Base-by-base conservation (phyloP, 2,797 vertebrate species). In the Sibirionetta formosa region DNA sequence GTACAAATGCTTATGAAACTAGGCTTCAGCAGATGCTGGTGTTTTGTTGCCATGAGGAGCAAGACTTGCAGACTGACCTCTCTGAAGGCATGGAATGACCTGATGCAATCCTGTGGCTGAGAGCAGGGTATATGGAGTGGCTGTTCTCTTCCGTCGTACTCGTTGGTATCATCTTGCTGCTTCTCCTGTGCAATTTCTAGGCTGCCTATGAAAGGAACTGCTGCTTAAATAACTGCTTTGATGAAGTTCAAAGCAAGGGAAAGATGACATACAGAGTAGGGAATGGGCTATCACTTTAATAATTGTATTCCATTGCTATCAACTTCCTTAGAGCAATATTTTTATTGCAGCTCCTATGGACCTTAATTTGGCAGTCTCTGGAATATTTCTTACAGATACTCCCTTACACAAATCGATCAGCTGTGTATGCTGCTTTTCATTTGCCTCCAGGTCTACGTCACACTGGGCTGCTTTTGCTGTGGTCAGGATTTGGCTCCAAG, bases 401-500 rank as follows among this genome's bases (percentile, higher is more conserved):
- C 53, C 36, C 13, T 80, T 75, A 17, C 9, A 33, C 33, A 40
- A 82, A 58, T 75, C 1, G 1, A 58, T 88, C 58, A 65, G 2
- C 33, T 69, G 7, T 53, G 85, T 31, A 36, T 60, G 16, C 27
- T 56, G 69, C 78, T 76, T 90, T 82, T 68, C 44, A 36, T 57
- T 90, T 78, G 29, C 77, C 38, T 86, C 9, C 54, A 38, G 40
- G 20, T 88, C 1, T 89, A 15, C 68, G 56, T 80, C 58, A 68
- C 69, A 75, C 50, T 27, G 63, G 63, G 38, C 50, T 95, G 53
- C 76, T 93, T 84, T 63, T 86, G 57, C 81, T 83, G n/a, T 90
- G 57, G 70, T 86, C 80, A 92, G 69, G 82, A 68, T 91, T 95
- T 95, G 70, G 31, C 50, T 83, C 29, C 57, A 58, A 11, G 19